Conservation (phyloP, 2,797 vertebrate genomes). For the Balearica regulorum region DNA sequence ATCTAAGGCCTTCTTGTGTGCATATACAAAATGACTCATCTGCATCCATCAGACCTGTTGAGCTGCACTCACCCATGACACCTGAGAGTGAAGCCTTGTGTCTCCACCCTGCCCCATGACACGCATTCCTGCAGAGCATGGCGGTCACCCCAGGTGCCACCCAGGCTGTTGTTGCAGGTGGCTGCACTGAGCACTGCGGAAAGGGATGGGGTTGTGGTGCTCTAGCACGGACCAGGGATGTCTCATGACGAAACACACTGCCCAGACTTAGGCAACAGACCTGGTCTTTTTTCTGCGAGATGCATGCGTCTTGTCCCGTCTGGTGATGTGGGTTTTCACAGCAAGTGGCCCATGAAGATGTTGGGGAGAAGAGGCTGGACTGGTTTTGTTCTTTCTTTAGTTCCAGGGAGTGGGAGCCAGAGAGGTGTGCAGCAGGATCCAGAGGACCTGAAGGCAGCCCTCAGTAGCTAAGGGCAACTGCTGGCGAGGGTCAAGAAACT, state of each 20-base stretch:
- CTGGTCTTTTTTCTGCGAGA: not conserved
- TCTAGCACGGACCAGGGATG: not conserved
- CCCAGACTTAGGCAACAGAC: not conserved
- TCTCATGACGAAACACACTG: not conserved
- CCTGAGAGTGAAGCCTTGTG: not conserved
- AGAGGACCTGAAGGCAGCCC: not conserved
- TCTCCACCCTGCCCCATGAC: fast-evolving
- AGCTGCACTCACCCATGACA: not conserved
- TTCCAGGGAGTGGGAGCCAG: not conserved
- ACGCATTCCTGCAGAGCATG: not conserved
- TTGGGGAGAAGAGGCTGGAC: not conserved
- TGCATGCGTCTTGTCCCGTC: fast-evolving
- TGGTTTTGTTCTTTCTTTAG: not conserved
- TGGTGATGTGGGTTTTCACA: not conserved
- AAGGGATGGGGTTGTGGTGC: not conserved
- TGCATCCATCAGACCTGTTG: not conserved
- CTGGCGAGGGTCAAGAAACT: not conserved
- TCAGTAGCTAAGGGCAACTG: not conserved
- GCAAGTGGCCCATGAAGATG: not conserved
- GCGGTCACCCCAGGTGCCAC: not conserved
- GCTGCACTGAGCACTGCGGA: not conserved
- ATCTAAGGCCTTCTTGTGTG: not conserved
- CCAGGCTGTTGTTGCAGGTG: fast-evolving
- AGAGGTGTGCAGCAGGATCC: not conserved
- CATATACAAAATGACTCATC: not conserved